Evolutionary conservation across 2,888 invertebrate genomes (phyloP), one percentile per base, ranked within the genome.

Genomic region (Mactromeris polynyma): DNA sequence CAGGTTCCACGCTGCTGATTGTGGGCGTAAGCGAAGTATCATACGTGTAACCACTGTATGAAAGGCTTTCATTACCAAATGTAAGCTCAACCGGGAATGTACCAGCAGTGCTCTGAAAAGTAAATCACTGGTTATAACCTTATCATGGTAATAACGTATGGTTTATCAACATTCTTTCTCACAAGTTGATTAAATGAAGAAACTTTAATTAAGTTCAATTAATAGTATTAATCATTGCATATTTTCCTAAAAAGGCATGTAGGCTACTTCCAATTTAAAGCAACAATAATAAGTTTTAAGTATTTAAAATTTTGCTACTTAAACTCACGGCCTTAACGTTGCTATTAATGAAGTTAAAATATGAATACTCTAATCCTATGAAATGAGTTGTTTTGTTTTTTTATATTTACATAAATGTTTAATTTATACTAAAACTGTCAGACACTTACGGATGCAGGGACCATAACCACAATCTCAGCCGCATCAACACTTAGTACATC

Each of bases 1-100:
- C 19, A 11, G 96, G 96, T 21, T 54, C 87, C 14, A 96, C 95
- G 17, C 83, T 85, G 9, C 90, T 92, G 21, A 96, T 93, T 11
- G 42, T 89, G 0, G 96, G 93, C 0, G 95, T 96, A 42, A 92
- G 54, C 40, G 86, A 11, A 3, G 87, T 33, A 26, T 92, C 91
- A 69, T 94, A 95, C 7, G 64, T 86, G 73, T 83, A 92, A 36
- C 85, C 82, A 26, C 90, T 58, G n/a, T 88, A 83, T 17, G 36
- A 87, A 19, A 40, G 85, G 26, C 17, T 83, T 82, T 80, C 87
- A 19, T 81, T 3, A 80, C 88, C 91, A 26, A 92, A 91, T 4
- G 64, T 86, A 14, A 93, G 92, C 2, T 78, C 86, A 0, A 95
- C 94, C 87, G 90, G 84, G 85, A 93, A 93, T 7, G 78, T 64